A percentile compares a stretch with the other conserved stretches of the same genome.
These are phyloP conservation scores for Drosophila quinaria DNA, from an alignment of 2,888 invertebrate species.

Conservation along the genomic window DNA sequence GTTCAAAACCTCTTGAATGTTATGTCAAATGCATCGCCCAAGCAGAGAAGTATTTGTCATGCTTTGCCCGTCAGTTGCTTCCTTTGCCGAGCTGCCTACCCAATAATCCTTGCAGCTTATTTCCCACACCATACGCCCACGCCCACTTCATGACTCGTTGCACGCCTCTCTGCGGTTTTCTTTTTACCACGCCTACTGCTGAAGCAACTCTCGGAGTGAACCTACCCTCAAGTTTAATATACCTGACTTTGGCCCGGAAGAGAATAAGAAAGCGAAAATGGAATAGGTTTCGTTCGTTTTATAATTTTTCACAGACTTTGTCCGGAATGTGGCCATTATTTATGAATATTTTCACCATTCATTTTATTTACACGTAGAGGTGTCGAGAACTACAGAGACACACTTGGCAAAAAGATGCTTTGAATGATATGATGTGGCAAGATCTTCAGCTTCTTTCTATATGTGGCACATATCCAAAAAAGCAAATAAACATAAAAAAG, in stretches of 20 bases:
- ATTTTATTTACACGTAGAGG: slow-evolving; percentile 60
- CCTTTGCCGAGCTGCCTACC: slow-evolving; percentile 5
- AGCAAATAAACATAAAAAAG: too few relatives aligned
- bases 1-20: slow-evolving; percentile 6
- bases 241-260: slow-evolving; percentile 21
- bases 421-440: slow-evolving; percentile 42
- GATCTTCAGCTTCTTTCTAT: slow-evolving; percentile 24
- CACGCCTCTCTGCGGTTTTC: slow-evolving; percentile 54
- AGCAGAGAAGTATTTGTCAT: slow-evolving; percentile 39
- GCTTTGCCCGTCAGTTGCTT: slow-evolving; percentile 33
- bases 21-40: slow-evolving; percentile 19
- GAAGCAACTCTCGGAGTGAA: slow-evolving; percentile 23
- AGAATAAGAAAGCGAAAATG: neutral
- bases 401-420: slow-evolving; percentile 36
- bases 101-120: slow-evolving; percentile 23
- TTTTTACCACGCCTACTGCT: slow-evolving; percentile 51
- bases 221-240: slow-evolving; percentile 39
- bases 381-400: too few relatives aligned
- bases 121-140: neutral
- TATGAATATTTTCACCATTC: slow-evolving; percentile 80
- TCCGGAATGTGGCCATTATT: slow-evolving; percentile 67
- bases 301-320: slow-evolving; percentile 67
- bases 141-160: slow-evolving; percentile 37
- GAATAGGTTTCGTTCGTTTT: slow-evolving; percentile 57
- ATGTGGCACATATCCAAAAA: too few relatives aligned